Conservation (phyloP, 53 echinoderm and acorn worm species). For the Luidia sarsii region DNA sequence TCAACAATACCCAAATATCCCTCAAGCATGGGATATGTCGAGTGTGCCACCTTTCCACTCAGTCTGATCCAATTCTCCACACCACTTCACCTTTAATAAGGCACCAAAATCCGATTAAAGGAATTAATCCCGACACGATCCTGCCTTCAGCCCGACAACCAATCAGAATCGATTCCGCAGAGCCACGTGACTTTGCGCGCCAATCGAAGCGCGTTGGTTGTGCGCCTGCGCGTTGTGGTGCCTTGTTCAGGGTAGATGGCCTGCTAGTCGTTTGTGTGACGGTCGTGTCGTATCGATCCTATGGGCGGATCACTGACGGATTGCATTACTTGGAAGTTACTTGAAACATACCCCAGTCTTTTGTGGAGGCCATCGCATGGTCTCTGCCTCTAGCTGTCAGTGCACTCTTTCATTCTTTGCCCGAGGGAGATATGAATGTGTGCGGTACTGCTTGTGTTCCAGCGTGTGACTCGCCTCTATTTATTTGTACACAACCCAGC, state of each 20-base stretch:
- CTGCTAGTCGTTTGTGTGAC: constrained; percentile 13
- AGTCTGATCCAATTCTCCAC: constrained; percentile 4
- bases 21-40: not conserved
- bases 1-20: constrained; percentile 1
- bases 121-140: too few relatives aligned
- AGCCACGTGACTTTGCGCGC: constrained; percentile 9
- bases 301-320: constrained; percentile 15
- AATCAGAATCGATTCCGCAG: not conserved
- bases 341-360: too few relatives aligned
- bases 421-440: too few relatives aligned
- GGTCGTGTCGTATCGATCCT: constrained; percentile 34
- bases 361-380: not conserved
- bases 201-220: too few relatives aligned
- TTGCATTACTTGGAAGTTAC: not conserved
- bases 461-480: too few relatives aligned
- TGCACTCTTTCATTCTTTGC: too few relatives aligned
- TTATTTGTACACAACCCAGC: too few relatives aligned
- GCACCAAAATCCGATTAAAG: constrained; percentile 6
- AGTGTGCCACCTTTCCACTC: not conserved
- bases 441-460: too few relatives aligned
- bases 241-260: too few relatives aligned
- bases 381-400: too few relatives aligned
- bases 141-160: not conserved
- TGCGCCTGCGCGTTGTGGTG: too few relatives aligned
- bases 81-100: constrained; percentile 23